Evolutionary conservation across 2,888 invertebrate genomes (phyloP).

Genomic region (Cryptocephalus moraei): DNA sequence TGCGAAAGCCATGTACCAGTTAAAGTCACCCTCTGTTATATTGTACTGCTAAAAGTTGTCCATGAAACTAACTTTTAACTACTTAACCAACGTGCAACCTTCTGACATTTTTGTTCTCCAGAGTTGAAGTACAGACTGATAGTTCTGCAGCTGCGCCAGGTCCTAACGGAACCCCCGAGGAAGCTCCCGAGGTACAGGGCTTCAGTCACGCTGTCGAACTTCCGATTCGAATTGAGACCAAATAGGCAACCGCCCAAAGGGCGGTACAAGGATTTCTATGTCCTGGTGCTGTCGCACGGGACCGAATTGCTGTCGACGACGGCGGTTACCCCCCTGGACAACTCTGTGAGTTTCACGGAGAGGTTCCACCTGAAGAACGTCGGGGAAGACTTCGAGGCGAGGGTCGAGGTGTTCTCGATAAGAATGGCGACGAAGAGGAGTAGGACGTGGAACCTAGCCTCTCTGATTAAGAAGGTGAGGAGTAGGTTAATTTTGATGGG

Average conservation of each 20-base stretch:
- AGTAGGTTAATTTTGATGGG: too few relatives aligned
- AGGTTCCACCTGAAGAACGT: conserved; percentile 29
- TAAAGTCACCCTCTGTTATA: too few relatives aligned
- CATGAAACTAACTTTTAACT: too few relatives aligned
- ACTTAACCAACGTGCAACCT: too few relatives aligned
- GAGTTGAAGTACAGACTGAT: conserved; percentile 14
- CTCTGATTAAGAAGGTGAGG: too few relatives aligned
- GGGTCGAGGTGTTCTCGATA: conserved; percentile 40
- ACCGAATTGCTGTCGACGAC: conserved; percentile 24
- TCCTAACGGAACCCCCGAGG: too few relatives aligned
- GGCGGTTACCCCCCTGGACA: conserved; percentile 13
- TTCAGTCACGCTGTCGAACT: conserved; percentile 17
- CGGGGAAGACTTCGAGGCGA: conserved; percentile 34
- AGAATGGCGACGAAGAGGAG: conserved; percentile 8
- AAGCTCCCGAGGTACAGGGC: conserved; percentile 6
- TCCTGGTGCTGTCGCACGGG: conserved; percentile 27
- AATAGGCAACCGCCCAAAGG: too few relatives aligned
- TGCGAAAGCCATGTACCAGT: too few relatives aligned
- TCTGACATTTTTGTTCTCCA: conserved; percentile 4
- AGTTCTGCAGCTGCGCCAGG: too few relatives aligned
- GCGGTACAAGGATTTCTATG: conserved; percentile 26
- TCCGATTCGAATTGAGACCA: conserved; percentile 17
- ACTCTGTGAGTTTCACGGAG: conserved; percentile 22
- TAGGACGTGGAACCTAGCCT: background rate
- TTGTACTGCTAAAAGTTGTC: too few relatives aligned